Evolutionary conservation across 2,797 vertebrate genomes (phyloP).

Genomic region (Sorex maritimensis): DNA sequence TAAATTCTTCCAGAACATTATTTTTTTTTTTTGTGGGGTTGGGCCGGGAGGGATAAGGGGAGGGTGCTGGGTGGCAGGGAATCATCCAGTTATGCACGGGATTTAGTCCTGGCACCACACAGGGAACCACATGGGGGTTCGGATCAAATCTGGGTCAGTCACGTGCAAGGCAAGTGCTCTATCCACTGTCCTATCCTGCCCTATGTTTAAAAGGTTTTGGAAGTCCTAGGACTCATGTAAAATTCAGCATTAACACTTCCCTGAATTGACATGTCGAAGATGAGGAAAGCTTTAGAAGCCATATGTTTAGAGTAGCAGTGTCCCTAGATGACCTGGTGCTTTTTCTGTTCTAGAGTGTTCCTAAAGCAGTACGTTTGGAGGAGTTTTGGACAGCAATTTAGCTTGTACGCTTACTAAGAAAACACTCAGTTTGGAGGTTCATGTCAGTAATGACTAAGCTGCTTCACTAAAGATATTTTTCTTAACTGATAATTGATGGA

Average conservation of each 20-base stretch:
- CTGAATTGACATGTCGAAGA: neutral
- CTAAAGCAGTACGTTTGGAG: neutral
- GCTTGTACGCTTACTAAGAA: neutral
- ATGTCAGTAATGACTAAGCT: neutral
- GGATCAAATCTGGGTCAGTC: too few species aligned
- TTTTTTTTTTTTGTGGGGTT: too few species aligned
- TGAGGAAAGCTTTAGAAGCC: neutral
- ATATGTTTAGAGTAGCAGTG: neutral
- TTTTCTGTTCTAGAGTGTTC: neutral
- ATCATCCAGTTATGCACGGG: too few species aligned
- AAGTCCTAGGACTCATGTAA: neutral
- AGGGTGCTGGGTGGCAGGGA: too few species aligned
- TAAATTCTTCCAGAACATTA: neutral
- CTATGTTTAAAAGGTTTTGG: neutral
- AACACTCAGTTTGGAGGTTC: neutral
- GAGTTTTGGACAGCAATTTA: neutral
- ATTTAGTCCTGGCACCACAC: too few species aligned
- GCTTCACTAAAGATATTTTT: neutral
- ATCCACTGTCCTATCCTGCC: too few species aligned
- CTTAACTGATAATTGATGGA: constrained; percentile 43
- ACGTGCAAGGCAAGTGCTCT: too few species aligned
- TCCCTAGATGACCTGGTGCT: neutral
- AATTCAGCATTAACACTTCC: neutral
- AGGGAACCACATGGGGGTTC: too few species aligned
- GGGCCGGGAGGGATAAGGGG: too few species aligned